Evolutionary conservation across 2,797 vertebrate genomes (phyloP), one percentile per base, ranked within the genome.

Genomic region (Onychomys arenicola): DNA sequence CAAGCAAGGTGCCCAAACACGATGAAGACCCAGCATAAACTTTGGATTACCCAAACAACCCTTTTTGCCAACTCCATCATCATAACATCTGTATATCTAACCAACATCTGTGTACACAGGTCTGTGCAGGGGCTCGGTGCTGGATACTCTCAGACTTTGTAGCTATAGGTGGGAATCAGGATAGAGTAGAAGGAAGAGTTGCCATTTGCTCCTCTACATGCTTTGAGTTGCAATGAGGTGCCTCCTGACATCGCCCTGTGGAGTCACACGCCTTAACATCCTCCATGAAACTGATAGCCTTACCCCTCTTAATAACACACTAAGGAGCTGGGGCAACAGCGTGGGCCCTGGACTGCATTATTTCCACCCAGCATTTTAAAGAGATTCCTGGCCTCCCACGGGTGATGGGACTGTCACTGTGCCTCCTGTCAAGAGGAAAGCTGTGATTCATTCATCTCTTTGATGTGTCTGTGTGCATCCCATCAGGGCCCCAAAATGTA

Each of bases 21-120:
- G 37, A 96, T 32, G 52, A 89, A 96, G 89, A 76, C 83, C 37
- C 46, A 67, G n/a, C 73, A 63, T 81, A 95, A 92, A 95, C 92
- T 96, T 59, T 3, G 8, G 37, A n/a, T 93, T 89, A 89, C 91
- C 90, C 89, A 95, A 83, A 94, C 93, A 91, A 91, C 69, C 32
- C 49, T 55, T 80, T 32, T 32, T 3, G 55, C 3, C 21, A 49
- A 89, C 37, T 95, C 55, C 40, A 37, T 19, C 71, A 25, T 43
- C 59, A 8, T 46, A 37, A 95, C 89, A 69, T 27, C 82, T 73
- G 67, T 89, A 5, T 71, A 59, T 7, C 55, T 0, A 90, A 77
- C 77, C 85, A 23, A 73, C 0, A 0, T 75, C 69, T 55, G 63
- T 40, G 65, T 14, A 59, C 86, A 91, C 40, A 59, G n/a, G 61